Evolutionary conservation across 1,140 invertebrate species (phyloP).

Genomic region (Drusus annulatus): DNA sequence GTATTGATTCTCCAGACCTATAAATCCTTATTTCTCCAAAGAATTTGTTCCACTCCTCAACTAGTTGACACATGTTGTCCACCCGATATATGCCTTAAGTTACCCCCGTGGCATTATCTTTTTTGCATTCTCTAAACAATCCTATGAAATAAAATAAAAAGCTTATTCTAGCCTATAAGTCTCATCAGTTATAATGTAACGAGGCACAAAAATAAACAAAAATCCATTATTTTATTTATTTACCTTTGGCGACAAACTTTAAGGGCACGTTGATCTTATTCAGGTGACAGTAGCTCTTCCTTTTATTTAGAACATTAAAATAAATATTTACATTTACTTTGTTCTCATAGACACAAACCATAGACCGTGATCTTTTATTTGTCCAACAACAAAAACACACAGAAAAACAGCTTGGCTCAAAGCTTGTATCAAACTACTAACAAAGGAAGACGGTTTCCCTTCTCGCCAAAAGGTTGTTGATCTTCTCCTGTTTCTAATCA

Average conservation of each 20-base stretch:
- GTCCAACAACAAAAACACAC: slow-evolving; percentile 26
- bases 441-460: slow-evolving; percentile 50
- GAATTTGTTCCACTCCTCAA: too few species aligned
- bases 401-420: not conserved
- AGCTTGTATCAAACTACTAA: slow-evolving; percentile 49
- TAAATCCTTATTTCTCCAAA: too few species aligned
- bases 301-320: slow-evolving; percentile 48
- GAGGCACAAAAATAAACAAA: too few species aligned
- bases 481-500: slow-evolving; percentile 37
- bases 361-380: slow-evolving; percentile 39
- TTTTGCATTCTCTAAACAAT: too few species aligned
- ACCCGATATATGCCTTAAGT: too few species aligned
- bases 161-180: too few species aligned
- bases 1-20: too few species aligned
- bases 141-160: too few species aligned
- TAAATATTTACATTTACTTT: slow-evolving; percentile 58
- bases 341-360: not conserved
- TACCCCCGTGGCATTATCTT: too few species aligned
- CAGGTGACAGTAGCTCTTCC: slow-evolving; percentile 45
- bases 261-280: not conserved
- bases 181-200: too few species aligned
- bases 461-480: slow-evolving; percentile 37
- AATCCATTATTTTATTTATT: not conserved
- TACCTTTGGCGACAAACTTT: not conserved
- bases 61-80: too few species aligned